Evolutionary conservation across 1,140 invertebrate species (phyloP), one percentile per base, ranked within the genome.

Genomic region (Helicoverpa armigera): DNA sequence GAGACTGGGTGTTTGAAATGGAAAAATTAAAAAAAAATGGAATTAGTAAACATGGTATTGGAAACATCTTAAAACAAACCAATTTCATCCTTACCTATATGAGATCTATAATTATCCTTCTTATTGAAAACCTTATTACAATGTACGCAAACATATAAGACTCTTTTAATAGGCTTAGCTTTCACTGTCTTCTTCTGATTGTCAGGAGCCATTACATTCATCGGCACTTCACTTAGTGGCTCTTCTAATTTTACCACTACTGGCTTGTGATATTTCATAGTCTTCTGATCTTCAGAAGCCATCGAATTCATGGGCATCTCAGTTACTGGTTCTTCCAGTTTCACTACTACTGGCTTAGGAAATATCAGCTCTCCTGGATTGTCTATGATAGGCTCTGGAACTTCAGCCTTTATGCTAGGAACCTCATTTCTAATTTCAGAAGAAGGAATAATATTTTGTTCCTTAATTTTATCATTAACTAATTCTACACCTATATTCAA

Each of bases 91-190:
- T 87, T 83, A 95, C 94, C 92, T 67, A 93, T 85, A 83, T 95
- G 94, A 53, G 92, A 94, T 81, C 84, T 92, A 72, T 91, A 95
- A 76, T 94, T 95, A 78, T 95, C 88, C 79, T 91, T 95, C 76
- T 88, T 95, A 14, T 88, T 90, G 65, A 95, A 95, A 29, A 90
- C 82, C 81, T 95, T 95, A 60, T 92, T 85, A 81, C 94, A 95
- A 1, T 77, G 90, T 12, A 84, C 70, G 76, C 94, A 95, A 7
- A 92, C 84, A 81, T 86, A 95, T 23, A 79, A 75, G 5, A 79
- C 76, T 43, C 67, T 91, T 72, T 31, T 72, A 51, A 82, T 87
- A 4, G 23, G 86, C 56, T 16, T 2, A 69, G 43, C 75, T 63
- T 65, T 73, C 23, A 29, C 82, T 76, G 63, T 82, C 84, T 82